A percentile compares a stretch with the other conserved stretches of the same genome.
Conservation (phyloP, 2,888 invertebrate genomes). For the Mesochorus sp. region DNA sequence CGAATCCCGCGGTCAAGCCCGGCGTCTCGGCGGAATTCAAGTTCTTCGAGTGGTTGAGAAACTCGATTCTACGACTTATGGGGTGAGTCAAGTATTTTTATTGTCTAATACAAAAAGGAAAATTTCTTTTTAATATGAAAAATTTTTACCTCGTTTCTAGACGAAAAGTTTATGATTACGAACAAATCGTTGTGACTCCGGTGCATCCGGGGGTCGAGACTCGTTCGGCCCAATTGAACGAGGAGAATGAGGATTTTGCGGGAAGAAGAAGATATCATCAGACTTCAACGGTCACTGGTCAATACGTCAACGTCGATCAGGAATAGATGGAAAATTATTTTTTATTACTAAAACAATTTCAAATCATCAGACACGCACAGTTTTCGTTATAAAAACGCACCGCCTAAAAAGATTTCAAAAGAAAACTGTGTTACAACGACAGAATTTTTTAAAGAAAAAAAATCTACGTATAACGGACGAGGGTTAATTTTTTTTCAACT, state of each 20-base stretch:
- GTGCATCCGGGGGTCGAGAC: conserved; percentile 91
- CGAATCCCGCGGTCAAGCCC: conserved; percentile 97
- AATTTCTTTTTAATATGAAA: background rate
- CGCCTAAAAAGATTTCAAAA: conserved; percentile 33
- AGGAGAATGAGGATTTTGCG: conserved; percentile 97
- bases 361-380: conserved; percentile 43
- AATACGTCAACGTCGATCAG: conserved; percentile 84
- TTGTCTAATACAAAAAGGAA: background rate
- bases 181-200: conserved; percentile 93
- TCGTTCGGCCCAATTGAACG: conserved; percentile 93
- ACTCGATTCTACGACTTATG: conserved; percentile 87
- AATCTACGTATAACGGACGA: conserved; percentile 40
- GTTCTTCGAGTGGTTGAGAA: conserved; percentile 91
- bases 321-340: background rate
- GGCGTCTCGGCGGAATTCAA: conserved; percentile 93
- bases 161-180: conserved; percentile 90
- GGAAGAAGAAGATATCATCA: conserved; percentile 96
- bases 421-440: conserved; percentile 8
- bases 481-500: conserved; percentile 42
- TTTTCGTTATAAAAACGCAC: conserved; percentile 14
- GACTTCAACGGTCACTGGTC: conserved; percentile 90
- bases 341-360: conserved; percentile 14
- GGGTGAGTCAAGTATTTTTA: conserved; percentile 84
- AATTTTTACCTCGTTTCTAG: no score
- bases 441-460: conserved; percentile 7